Evolutionary conservation across 2,888 invertebrate genomes (phyloP), one percentile per base, ranked within the genome.

Genomic region (Itoplectis maculator): DNA sequence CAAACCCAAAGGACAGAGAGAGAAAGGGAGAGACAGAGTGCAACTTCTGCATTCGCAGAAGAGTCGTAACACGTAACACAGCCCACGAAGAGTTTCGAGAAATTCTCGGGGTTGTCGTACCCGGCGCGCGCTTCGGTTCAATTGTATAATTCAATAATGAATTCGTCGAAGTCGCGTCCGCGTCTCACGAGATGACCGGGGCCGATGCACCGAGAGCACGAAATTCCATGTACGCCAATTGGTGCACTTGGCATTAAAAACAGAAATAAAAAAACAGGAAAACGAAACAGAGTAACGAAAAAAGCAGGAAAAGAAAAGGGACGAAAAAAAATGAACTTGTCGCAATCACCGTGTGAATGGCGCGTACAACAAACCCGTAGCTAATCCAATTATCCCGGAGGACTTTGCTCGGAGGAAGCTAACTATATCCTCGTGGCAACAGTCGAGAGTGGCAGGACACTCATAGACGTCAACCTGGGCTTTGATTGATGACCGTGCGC

Each of bases 101-200:
- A 87, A 89, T 90, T 89, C 88, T 89, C 89, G 88, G 87, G 90
- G 88, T 88, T 88, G 90, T 89, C 88, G 90, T 86, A 85, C 89
- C 83, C 86, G 85, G n/a, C n/a, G n/a, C n/a, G n/a, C n/a, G n/a
- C n/a, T 81, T 59, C 59, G 70, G 65, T 72, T 80, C 89, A 90
- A 90, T 89, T 90, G 89, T 83, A 87, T 90, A 90, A 90, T 88
- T 87, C 87, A 86, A 83, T 83, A 80, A 88, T 89, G 87, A 89
- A 89, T 88, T 88, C 88, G 87, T 87, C 87, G 87, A 86, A 87
- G 66, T 72, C 69, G 9, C 51, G 11, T 18, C 20, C 20, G 20
- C 37, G 15, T 40, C 49, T 35, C 29, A 40, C 42, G 51, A 54
- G 75, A 82, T 66, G 61, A 59, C 42, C 68, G 56, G 75, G 56